Base-by-base conservation (phyloP, 2,797 vertebrate genomes). In the Simalia tracyae region DNA sequence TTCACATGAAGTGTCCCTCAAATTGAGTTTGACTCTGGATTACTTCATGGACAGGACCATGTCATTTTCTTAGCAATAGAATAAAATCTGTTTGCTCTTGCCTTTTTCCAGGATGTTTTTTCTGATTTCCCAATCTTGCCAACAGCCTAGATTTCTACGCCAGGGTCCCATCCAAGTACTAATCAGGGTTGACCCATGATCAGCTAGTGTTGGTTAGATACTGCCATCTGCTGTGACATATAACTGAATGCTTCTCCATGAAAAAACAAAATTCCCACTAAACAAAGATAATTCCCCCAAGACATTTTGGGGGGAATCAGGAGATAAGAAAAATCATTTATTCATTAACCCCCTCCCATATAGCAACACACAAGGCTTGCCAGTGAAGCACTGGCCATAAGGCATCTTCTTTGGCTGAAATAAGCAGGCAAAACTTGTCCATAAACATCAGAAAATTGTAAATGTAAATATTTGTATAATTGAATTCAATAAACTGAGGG, bases 321-420 rank as follows among this genome's bases (percentile, higher is more conserved):
- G n/a, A n/a, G 66, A 28, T 57, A n/a, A 26, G 22, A 12, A 57
- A 15, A 28, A n/a, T 2, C 54, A 50, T 50, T 54, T 8, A 84
- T 42, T 50, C 54, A 15, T 57, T 54, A 7, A 7, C 50, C 50
- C 8, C 50, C 50, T 54, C 50, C 50, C 50, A 54, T 54, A 8
- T 54, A 54, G 8, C 9, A 11, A 8, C 6, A 59, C 4, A 28
- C 57, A 36, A 56, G 9, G n/a, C 64, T 92, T 42, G 60, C n/a
- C 46, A 87, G 10, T 12, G 19, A 76, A 93, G 90, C 88, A 60
- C 56, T 91, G 61, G 76, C 90, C 91, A 84, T 9, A 5, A 90
- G 28, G 15, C 5, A 15, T 7, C 24, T 87, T 22, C 86, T 24
- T 22, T 68, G 46, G 61, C 86, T 42, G 90, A 22, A 86, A 91